Conservation (phyloP, 1,140 invertebrate species). For the Brevipalpus yothersi region DNA sequence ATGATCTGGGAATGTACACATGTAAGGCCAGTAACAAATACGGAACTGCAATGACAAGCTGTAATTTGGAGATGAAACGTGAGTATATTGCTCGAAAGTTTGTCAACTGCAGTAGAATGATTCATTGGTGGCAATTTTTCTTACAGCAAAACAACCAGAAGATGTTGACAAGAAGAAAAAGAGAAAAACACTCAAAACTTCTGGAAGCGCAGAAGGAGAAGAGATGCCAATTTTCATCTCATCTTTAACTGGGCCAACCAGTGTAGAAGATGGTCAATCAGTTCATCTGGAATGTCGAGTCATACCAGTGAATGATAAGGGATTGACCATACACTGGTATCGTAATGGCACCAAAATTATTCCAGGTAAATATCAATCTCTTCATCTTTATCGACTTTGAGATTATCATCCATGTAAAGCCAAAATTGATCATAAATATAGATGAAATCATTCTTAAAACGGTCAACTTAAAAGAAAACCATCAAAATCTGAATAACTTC, state of each 20-base stretch:
- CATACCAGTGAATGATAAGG: constrained; percentile 77
- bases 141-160: not conserved
- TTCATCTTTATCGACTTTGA: too few species aligned
- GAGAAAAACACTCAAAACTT: constrained; percentile 9
- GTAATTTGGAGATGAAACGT: not conserved
- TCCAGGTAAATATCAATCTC: too few species aligned
- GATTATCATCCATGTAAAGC: too few species aligned
- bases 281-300: constrained; percentile 90
- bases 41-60: constrained; percentile 34
- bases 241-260: not conserved
- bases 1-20: constrained; percentile 59
- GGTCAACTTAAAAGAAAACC: too few species aligned
- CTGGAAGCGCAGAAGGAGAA: not conserved
- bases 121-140: not conserved
- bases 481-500: too few species aligned
- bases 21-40: constrained; percentile 5
- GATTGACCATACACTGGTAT: constrained; percentile 86
- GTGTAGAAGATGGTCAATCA: constrained; percentile 51
- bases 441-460: too few species aligned
- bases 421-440: too few species aligned
- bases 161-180: not conserved
- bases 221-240: not conserved
- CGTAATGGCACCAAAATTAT: constrained; percentile 37
- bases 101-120: not conserved
- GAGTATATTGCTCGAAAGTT: not conserved